These are phyloP conservation scores for Pterocles orientalis DNA, from an alignment of 2,113 vertebrate species.

Conservation along the genomic window DNA sequence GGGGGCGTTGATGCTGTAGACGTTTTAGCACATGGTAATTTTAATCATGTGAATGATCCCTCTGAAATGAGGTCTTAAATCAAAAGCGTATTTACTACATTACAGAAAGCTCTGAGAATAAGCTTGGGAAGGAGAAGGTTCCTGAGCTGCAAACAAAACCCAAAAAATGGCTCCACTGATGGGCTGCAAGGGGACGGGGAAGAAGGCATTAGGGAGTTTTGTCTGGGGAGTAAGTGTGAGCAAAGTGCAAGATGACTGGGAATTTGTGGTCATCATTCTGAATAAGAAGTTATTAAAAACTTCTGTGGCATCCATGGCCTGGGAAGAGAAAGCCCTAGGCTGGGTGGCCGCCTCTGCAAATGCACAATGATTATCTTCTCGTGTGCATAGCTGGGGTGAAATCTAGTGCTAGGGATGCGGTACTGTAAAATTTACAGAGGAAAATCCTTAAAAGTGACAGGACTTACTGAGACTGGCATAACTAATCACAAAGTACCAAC, in stretches of 20 bases:
- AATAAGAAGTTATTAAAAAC: background rate
- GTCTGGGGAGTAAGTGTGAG: background rate
- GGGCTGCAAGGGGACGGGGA: background rate
- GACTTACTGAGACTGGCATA: background rate
- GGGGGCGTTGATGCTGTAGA: background rate
- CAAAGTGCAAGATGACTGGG: background rate
- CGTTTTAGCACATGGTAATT: background rate
- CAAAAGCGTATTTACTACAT: background rate
- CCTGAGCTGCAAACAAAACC: background rate
- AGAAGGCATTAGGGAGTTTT: background rate
- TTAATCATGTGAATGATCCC: background rate
- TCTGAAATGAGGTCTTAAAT: background rate
- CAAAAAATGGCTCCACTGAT: fast-evolving
- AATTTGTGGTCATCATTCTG: background rate
- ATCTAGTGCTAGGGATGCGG: fast-evolving
- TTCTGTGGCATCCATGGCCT: background rate
- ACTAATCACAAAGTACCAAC: background rate
- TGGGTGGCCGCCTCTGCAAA: background rate
- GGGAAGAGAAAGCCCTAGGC: background rate
- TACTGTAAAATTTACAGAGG: background rate
- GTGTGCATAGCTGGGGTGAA: background rate
- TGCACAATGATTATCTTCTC: background rate
- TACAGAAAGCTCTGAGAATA: background rate
- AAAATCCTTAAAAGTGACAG: background rate
- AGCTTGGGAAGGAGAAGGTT: background rate